Evolutionary conservation across 2,797 vertebrate genomes (phyloP), one percentile per base, ranked within the genome.

Genomic region (Manis crassicaudata): DNA sequence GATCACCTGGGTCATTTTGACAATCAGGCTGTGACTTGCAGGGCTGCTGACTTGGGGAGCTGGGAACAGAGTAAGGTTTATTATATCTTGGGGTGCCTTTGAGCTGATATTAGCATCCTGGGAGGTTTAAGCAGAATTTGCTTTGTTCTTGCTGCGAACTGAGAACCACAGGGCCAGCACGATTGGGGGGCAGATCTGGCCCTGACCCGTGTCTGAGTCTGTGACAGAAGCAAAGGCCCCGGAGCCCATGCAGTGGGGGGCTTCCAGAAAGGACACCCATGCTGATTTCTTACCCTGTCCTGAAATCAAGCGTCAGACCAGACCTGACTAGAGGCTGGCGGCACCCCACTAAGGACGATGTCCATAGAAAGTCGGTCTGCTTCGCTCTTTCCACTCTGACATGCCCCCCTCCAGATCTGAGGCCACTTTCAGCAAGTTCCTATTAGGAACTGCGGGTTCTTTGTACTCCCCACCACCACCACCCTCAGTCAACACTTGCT

Each of bases 311-410:
- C 52, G 83, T 90, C 56, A 83, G 93, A 25, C 56, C 88, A 85
- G 60, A 86, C 72, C 0, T 94, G 95, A 92, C 96, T n/a, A n/a
- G 97, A 94, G 83, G 86, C 97, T 96, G 58, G 72, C 92, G 80
- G 43, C 83, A 84, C 56, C 94, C 81, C 77, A 68, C 56, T 5
- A 0, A 94, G 68, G 79, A 77, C 14, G 72, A 79, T 70, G 18
- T 96, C 75, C 88, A 60, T 52, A 91, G 91, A 83, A 46, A 65
- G 95, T 8, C 79, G 73, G 63, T 88, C 8, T 0, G 7, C 95
- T 96, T 79, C 90, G 77, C 63, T 94, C 65, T 54, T 60, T 87
- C 73, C 35, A 1, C 54, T 84, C 75, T 14, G 60, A 17, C 0
- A 0, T 3, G 0, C 32, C 25, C 81, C 54, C 65, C 50, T 37